Conservation (phyloP, 1,140 invertebrate genomes). For the Babylonia areolata region DNA sequence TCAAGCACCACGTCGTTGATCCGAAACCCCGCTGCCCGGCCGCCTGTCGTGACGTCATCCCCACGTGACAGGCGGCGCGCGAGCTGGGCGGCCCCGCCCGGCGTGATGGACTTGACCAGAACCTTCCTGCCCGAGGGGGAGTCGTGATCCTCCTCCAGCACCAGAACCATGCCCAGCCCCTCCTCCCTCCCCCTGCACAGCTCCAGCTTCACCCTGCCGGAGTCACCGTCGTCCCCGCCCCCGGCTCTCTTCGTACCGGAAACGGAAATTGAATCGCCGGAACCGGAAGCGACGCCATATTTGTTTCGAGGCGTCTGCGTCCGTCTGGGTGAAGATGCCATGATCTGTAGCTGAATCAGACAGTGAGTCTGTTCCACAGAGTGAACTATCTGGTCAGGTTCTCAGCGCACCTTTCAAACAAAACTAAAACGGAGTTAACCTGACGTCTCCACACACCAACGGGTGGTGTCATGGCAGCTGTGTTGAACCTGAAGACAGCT, state of each 20-base stretch:
- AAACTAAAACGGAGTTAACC: too few species aligned
- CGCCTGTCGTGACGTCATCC: conserved; percentile 43
- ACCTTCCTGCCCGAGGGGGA: conserved; percentile 80
- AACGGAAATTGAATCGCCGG: not conserved
- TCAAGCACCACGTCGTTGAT: conserved; percentile 92
- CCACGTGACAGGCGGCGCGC: conserved; percentile 77
- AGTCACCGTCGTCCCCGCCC: not conserved
- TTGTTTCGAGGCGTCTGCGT: not conserved
- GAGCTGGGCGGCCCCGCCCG: conserved; percentile 91
- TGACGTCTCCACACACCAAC: too few species aligned
- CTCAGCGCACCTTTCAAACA: too few species aligned
- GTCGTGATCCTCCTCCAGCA: conserved; percentile 90
- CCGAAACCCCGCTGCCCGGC: conserved; percentile 76
- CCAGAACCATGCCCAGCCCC: conserved; percentile 90
- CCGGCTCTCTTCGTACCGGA: not conserved
- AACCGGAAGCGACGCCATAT: not conserved
- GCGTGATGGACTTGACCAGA: conserved; percentile 91
- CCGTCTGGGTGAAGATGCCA: not conserved
- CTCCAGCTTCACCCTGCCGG: conserved; percentile 77
- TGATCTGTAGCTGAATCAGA: not conserved
- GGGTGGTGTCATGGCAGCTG: too few species aligned
- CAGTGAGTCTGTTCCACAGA: too few species aligned
- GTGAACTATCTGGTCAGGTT: too few species aligned
- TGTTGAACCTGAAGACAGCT: too few species aligned
- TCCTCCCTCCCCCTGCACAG: conserved; percentile 89